Conservation (phyloP, 1,140 invertebrate genomes). For the Lerema accius region DNA sequence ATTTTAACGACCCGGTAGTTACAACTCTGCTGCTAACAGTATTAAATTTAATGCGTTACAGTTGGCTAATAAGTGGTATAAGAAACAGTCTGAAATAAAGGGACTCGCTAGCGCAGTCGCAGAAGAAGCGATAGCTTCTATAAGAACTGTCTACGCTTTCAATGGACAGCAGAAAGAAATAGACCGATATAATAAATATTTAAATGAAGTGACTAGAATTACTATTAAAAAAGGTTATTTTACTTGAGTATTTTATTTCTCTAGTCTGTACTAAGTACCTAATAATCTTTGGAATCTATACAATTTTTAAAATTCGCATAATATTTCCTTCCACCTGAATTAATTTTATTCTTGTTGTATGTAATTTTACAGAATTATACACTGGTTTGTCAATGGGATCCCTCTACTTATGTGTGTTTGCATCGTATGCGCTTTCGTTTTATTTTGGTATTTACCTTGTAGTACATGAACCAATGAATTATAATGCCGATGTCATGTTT, state of each 20-base stretch:
- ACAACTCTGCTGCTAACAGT: too few relatives aligned
- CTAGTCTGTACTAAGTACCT: too few relatives aligned
- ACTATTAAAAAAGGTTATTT: slow-evolving; percentile 86
- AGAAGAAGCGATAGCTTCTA: slow-evolving; percentile 89
- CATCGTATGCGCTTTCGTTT: slow-evolving; percentile 43
- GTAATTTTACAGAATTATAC: slow-evolving; percentile 44
- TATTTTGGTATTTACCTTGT: slow-evolving; percentile 44
- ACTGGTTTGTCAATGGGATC: slow-evolving; percentile 45
- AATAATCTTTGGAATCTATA: too few relatives aligned
- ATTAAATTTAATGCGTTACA: slow-evolving; percentile 15
- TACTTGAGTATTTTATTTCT: too few relatives aligned
- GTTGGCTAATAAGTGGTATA: slow-evolving; percentile 33
- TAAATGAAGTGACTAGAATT: slow-evolving; percentile 83
- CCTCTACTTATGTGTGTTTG: slow-evolving; percentile 40
- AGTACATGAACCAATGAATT: slow-evolving; percentile 41
- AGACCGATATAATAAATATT: slow-evolving; percentile 84
- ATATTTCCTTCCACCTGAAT: too few relatives aligned
- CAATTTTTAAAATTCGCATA: too few relatives aligned
- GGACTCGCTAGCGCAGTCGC: slow-evolving; percentile 88
- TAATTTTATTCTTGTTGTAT: neutral
- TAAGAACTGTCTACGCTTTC: slow-evolving; percentile 91
- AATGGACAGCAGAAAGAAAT: slow-evolving; percentile 89
- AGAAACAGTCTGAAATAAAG: slow-evolving; percentile 30
- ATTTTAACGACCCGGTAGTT: too few relatives aligned
- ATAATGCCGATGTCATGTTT: slow-evolving; percentile 47